phyloP scores from a whole-genome alignment of 2,113 vertebrate species.

The Corapipo altera region DNA sequence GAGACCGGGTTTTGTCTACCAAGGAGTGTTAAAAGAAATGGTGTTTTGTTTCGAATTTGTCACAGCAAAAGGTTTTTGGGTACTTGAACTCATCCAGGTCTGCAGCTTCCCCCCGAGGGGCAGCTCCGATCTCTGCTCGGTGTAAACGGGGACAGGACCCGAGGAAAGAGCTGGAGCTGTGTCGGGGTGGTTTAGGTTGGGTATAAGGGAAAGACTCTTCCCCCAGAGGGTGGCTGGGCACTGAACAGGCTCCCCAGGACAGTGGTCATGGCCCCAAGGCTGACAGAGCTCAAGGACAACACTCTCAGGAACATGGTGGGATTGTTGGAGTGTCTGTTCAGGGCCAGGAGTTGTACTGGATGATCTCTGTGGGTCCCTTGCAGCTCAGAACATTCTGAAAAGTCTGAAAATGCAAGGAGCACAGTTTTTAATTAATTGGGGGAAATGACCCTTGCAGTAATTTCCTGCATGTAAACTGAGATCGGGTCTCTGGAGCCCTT shows the following conservation, averaged over 20 bases:
- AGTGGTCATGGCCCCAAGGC: not conserved
- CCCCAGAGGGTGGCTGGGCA: rapidly evolving
- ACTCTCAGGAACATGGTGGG: rapidly evolving
- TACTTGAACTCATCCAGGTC: rapidly evolving
- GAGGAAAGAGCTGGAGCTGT: not conserved
- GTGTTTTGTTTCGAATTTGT: not conserved
- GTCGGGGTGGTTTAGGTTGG: rapidly evolving
- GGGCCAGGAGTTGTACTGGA: rapidly evolving
- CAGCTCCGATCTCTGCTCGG: not conserved
- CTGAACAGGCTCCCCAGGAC: rapidly evolving
- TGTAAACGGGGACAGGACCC: not conserved
- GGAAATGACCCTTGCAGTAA: rapidly evolving
- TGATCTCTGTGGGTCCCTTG: not conserved
- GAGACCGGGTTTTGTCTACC: not conserved
- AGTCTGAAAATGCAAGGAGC: not conserved
- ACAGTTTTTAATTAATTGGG: rapidly evolving
- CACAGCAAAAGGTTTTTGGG: rapidly evolving
- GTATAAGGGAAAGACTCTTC: rapidly evolving
- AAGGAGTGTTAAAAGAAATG: not conserved
- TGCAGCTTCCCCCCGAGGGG: not conserved
- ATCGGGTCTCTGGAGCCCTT: rapidly evolving
- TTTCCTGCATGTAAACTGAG: not conserved
- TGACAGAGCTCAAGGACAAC: rapidly evolving
- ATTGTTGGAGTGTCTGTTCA: not conserved
- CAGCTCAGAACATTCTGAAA: rapidly evolving